Evolutionary conservation across 2,888 invertebrate genomes (phyloP), one percentile per base, ranked within the genome.

Genomic region (Oligia strigilis): DNA sequence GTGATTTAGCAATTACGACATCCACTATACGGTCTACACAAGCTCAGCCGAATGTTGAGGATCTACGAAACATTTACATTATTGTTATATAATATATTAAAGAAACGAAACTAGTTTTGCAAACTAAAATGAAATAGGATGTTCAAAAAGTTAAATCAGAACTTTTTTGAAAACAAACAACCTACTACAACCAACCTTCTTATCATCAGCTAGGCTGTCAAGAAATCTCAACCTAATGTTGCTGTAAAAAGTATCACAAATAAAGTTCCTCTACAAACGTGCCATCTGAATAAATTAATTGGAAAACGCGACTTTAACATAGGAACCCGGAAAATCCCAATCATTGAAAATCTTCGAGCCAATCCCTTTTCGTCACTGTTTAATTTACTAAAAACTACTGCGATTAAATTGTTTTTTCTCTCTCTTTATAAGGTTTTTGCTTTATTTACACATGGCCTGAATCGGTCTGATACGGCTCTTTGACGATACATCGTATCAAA

Each of bases 261-360:
- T 83, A 83, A 86, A 83, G 65, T 77, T 72, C n/a, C 72, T 58
- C 73, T 29, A 75, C 72, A 77, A 80, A 78, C 69, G 60, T 73
- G 74, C 73, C 65, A 78, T 81, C 80, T 77, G 81, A 88, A 90
- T 88, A 88, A 82, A 88, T 89, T 84, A 80, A 89, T 88, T 83
- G 76, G 72, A 78, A 90, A 88, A 77, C 83, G 73, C 62, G 55
- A 75, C 75, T 85, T 88, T 89, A 88, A 88, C 88, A 87, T 89
- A 78, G 81, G 66, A 70, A 83, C 75, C 80, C 75, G 80, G 88
- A 76, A 87, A 83, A 81, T 76, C 67, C 66, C 70, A 82, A 77
- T 70, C 75, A 67, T 58, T 81, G 83, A 77, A 80, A 81, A 78
- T 82, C 81, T 81, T 80, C 67, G 72, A 79, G 70, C 67, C 72